These are phyloP conservation scores for Drosophila pandora DNA, from an alignment of 1,140 invertebrate genomes.

Conservation along the genomic window DNA sequence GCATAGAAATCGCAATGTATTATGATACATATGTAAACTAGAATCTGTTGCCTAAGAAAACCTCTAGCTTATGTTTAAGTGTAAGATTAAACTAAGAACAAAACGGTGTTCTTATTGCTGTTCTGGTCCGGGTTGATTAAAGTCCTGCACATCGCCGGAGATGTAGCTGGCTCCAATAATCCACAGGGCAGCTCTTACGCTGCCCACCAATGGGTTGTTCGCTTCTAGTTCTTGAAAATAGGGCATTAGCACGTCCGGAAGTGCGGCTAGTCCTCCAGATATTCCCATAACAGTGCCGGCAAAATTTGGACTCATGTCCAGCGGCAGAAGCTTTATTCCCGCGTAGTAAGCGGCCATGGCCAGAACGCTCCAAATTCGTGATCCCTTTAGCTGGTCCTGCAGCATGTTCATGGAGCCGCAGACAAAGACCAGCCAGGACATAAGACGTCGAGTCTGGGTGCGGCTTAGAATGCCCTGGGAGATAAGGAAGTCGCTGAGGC, in stretches of 20 bases:
- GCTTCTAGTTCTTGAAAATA: slow-evolving; percentile 48
- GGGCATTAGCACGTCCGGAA: slow-evolving; percentile 47
- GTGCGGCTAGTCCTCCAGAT: slow-evolving; percentile 86
- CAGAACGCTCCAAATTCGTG: slow-evolving; percentile 38
- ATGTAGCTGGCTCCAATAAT: slow-evolving; percentile 56
- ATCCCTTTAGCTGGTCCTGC: slow-evolving; percentile 1
- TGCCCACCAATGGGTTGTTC: slow-evolving; percentile 43
- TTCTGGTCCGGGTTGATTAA: slow-evolving; percentile 29
- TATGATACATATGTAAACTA: slow-evolving; percentile 45
- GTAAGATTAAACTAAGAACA: slow-evolving; percentile 39
- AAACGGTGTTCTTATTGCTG: slow-evolving; percentile 15
- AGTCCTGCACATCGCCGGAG: slow-evolving; percentile 63
- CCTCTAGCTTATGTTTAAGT: slow-evolving; percentile 34
- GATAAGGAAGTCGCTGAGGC: slow-evolving; percentile 86
- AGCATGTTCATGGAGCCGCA: slow-evolving; percentile 85
- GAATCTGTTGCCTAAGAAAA: slow-evolving; percentile 49
- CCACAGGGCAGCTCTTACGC: slow-evolving; percentile 51
- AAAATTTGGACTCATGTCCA: slow-evolving; percentile 91
- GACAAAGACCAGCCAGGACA: slow-evolving; percentile 85
- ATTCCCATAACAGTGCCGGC: slow-evolving; percentile 92
- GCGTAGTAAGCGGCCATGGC: slow-evolving; percentile 87
- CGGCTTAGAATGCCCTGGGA: slow-evolving; percentile 73
- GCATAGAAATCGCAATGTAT: slow-evolving; percentile 45
- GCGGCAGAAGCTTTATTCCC: slow-evolving; percentile 89
- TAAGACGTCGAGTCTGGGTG: slow-evolving; percentile 86